A percentile compares a stretch with the other conserved stretches of the same genome.
These are phyloP conservation scores for Brachionus paranguensis DNA, from an alignment of 1,140 invertebrate species.

Conservation along the genomic window DNA sequence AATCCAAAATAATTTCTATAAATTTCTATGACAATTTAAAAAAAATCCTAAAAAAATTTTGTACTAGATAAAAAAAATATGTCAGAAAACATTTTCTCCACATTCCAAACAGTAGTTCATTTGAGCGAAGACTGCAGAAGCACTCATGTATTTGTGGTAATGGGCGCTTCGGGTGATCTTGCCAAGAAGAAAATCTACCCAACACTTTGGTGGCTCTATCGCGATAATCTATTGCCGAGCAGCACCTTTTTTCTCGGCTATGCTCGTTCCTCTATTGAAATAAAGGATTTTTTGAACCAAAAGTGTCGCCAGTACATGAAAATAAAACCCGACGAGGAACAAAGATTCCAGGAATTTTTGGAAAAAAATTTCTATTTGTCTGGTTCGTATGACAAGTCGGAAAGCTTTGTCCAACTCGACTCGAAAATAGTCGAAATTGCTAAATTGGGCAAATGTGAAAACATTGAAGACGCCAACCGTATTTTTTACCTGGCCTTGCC, in stretches of 20 bases:
- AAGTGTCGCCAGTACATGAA: conserved; percentile 73
- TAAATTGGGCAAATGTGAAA: conserved; percentile 43
- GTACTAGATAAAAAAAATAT: conserved; percentile 42
- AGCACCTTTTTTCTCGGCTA: conserved; percentile 87
- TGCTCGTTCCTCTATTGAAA: conserved; percentile 74
- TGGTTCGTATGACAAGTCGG: conserved; percentile 72
- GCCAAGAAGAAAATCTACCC: conserved; percentile 99
- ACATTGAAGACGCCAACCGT: conserved; percentile 65
- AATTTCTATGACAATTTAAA: background rate
- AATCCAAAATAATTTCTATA: background rate
- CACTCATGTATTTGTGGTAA: conserved; percentile 50
- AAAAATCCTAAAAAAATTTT: background rate
- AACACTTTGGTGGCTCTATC: conserved; percentile 88
- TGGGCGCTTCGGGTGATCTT: conserved; percentile 71
- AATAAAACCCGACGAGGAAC: conserved; percentile 56
- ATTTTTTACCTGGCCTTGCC: conserved; percentile 95
- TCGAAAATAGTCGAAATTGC: conserved; percentile 62
- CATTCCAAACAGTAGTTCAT: conserved; percentile 48
- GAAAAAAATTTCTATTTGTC: conserved; percentile 70
- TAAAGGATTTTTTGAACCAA: conserved; percentile 61
- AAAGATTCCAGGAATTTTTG: conserved; percentile 40
- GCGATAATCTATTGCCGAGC: conserved; percentile 79
- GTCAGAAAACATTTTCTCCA: conserved; percentile 47
- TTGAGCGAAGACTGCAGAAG: conserved; percentile 45
- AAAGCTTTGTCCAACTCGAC: conserved; percentile 74